Base-by-base conservation (phyloP, 2,797 vertebrate genomes). In the Limnodromus scolopaceus region DNA sequence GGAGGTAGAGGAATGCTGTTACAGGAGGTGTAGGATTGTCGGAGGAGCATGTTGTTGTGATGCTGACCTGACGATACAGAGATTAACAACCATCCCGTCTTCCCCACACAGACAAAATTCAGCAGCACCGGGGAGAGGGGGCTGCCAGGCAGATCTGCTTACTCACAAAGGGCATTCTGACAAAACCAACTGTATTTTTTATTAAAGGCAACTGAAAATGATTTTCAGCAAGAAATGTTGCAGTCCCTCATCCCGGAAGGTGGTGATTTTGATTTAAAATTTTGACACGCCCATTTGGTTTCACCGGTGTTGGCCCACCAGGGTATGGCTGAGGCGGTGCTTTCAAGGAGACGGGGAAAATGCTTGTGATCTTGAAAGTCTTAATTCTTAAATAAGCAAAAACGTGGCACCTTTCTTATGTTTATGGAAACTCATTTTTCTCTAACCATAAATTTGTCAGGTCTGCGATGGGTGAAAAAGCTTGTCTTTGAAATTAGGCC, bases 1-100 rank as follows among this genome's bases (percentile, higher is more conserved):
- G 13, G 93, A 94, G 92, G 90, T 74, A 90, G 75, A 87, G 84
- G 96, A 95, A 90, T 81, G 82, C 69, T 94, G 49, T 93, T 70
- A 71, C 69, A 88, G 87, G 90, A 95, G 79, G 60, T 87, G 81
- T 79, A 34, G 94, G 90, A 87, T 85, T 89, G 90, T 87, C 4
- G 34, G 82, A 95, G 92, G 75, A 87, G 75, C 94, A 11, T 84
- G 76, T 85, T 84, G 70, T 84, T 93, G 84, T 61, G 88, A 49
- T 66, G 61, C 68, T 89, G 94, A 94, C 91, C 81, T 0, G 0
- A 70, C 4, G 2, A 57, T 70, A 54, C 55, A 66, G 87, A 95
- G 85, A 93, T 92, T 95, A 95, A 84, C 80, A 79, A 48, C 79
- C 49, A 23, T 63, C 69, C 72, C 13, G 0, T 66, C 66, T 78